Percentiles rank a stretch among this genome's conserved stretches.
Evolutionary conservation across 2,113 vertebrate genomes (phyloP).

Genomic region (Elephantulus edwardii): DNA sequence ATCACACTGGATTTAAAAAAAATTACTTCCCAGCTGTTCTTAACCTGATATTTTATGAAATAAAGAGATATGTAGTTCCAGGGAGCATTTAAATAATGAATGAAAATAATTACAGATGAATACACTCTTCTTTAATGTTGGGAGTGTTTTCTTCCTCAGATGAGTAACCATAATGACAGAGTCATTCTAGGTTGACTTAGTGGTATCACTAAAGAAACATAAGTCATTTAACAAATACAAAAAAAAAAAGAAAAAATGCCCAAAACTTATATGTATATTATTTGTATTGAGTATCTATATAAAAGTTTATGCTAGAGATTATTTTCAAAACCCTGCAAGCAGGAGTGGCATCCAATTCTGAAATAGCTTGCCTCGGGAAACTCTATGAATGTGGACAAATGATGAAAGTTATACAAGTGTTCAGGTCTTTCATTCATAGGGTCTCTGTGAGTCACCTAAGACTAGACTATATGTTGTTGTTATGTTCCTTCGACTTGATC

Average conservation of each 20-base stretch:
- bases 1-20: not conserved
- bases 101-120: slow-evolving; percentile 57
- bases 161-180: not conserved
- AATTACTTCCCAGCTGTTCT: slow-evolving; percentile 44
- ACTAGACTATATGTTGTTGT: too few species aligned
- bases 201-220: not conserved
- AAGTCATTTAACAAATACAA: slow-evolving; percentile 26
- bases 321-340: too few species aligned
- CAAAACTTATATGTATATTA: not conserved
- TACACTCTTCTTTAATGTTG: slow-evolving; percentile 66
- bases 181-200: not conserved
- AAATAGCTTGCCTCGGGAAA: too few species aligned
- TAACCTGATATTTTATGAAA: slow-evolving; percentile 64
- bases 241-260: slow-evolving; percentile 27
- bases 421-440: too few species aligned
- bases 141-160: slow-evolving; percentile 44
- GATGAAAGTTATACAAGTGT: too few species aligned
- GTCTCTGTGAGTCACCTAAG: too few species aligned
- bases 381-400: too few species aligned
- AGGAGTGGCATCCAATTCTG: too few species aligned
- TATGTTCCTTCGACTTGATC: too few species aligned
- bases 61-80: slow-evolving; percentile 53
- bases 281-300: not conserved
- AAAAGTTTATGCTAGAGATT: not conserved
- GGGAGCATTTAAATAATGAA: slow-evolving; percentile 71